phyloP scores from a whole-genome alignment of 2,888 invertebrate species.

The Isoperla grammatica region DNA sequence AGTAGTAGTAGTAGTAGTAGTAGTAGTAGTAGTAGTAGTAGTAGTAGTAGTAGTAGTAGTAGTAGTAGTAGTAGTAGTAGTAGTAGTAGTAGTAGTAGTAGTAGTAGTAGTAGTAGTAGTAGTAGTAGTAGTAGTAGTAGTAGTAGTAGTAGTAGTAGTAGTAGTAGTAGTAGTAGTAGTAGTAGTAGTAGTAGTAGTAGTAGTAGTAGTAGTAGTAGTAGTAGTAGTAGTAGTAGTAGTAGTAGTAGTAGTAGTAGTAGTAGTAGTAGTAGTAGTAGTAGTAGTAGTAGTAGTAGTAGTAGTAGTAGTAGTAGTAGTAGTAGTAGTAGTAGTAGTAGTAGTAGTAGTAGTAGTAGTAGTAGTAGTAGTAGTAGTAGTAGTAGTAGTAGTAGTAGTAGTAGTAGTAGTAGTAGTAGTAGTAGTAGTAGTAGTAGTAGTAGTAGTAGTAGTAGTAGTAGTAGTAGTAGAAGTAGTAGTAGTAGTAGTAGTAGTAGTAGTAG shows the following conservation, averaged over 20 bases:
- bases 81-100: conserved; percentile 12
- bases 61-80: conserved; percentile 12
- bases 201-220: conserved; percentile 12
- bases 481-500: too few species aligned
- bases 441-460: conserved; percentile 12
- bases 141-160: conserved; percentile 12
- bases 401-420: conserved; percentile 12
- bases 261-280: conserved; percentile 12
- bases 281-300: conserved; percentile 12
- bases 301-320: conserved; percentile 12
- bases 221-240: conserved; percentile 12
- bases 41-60: conserved; percentile 12
- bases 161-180: conserved; percentile 12
- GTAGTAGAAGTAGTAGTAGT: conserved; percentile 10
- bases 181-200: conserved; percentile 12
- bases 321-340: conserved; percentile 12
- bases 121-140: conserved; percentile 12
- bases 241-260: conserved; percentile 12
- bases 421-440: conserved; percentile 12
- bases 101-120: conserved; percentile 12
- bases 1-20: conserved; percentile 12
- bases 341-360: conserved; percentile 12
- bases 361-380: conserved; percentile 12
- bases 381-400: conserved; percentile 12
- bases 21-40: conserved; percentile 12